These are phyloP conservation scores for Scaptomyza caliginosa DNA, from an alignment of 2,888 invertebrate genomes.

Conservation along the genomic window DNA sequence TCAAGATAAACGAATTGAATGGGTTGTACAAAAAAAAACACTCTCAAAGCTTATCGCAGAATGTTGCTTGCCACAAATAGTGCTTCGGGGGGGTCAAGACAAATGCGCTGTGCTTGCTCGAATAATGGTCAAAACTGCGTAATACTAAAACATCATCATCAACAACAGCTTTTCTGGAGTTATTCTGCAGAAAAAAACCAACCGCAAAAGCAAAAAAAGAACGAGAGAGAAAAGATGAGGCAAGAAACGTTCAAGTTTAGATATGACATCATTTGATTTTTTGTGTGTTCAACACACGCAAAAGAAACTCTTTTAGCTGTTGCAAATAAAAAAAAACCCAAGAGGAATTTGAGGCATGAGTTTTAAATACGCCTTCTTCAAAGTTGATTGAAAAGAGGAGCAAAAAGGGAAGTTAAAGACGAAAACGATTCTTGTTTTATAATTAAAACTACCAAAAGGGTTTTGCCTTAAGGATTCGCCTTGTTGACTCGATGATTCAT, in stretches of 20 bases:
- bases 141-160: slow-evolving; percentile 16
- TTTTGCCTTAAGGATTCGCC: slow-evolving; percentile 42
- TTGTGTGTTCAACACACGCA: not conserved
- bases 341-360: slow-evolving; percentile 4
- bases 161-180: slow-evolving; percentile 18
- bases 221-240: slow-evolving; percentile 33
- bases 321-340: slow-evolving; percentile 9
- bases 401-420: slow-evolving; percentile 1
- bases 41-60: slow-evolving; percentile 19
- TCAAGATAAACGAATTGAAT: not conserved
- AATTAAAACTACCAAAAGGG: slow-evolving; percentile 45
- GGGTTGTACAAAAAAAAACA: too few relatives aligned
- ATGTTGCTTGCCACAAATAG: slow-evolving; percentile 13
- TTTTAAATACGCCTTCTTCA: slow-evolving; percentile 46
- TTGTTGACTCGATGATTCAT: not conserved
- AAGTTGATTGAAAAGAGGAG: slow-evolving; percentile 41
- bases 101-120: slow-evolving; percentile 30
- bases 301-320: slow-evolving; percentile 10
- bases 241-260: slow-evolving; percentile 62
- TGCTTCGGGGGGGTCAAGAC: slow-evolving; percentile 33
- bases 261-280: slow-evolving; percentile 64
- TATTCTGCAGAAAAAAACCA: slow-evolving; percentile 25
- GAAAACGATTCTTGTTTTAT: slow-evolving; percentile 2
- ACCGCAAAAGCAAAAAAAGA: not conserved
- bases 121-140: slow-evolving; percentile 45